A percentile compares a stretch with the other conserved stretches of the same genome.
Conservation (phyloP, 2,888 invertebrate species). For the Drosophila nr. fundita region DNA sequence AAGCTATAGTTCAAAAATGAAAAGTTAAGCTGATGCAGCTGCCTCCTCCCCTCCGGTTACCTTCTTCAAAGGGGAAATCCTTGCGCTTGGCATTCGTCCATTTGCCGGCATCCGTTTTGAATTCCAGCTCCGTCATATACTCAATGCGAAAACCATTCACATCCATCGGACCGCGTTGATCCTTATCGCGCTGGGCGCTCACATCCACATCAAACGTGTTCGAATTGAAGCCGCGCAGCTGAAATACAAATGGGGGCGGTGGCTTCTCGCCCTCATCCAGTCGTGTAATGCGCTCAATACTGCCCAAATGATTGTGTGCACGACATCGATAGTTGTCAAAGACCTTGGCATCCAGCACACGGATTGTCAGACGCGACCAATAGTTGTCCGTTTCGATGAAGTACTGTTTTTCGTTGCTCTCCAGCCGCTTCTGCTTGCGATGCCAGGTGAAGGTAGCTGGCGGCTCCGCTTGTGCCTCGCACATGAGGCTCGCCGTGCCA, state of each 20-base stretch:
- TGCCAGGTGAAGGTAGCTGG: conserved; percentile 86
- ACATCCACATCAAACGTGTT: conserved; percentile 85
- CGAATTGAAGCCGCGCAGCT: conserved; percentile 84
- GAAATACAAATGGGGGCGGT: conserved; percentile 84
- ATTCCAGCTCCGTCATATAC: conserved; percentile 83
- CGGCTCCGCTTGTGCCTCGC: conserved; percentile 87
- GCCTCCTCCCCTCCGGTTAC: conserved; percentile 66
- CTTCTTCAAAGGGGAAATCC: conserved; percentile 84
- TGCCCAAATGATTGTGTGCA: conserved; percentile 86
- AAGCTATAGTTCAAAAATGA: conserved; percentile 12
- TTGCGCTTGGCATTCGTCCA: conserved; percentile 84
- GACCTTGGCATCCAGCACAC: conserved; percentile 77
- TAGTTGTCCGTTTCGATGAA: conserved; percentile 80
- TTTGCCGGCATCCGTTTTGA: conserved; percentile 82
- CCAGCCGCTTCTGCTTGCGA: conserved; percentile 81
- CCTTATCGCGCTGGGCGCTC: conserved; percentile 72
- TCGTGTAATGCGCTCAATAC: conserved; percentile 85
- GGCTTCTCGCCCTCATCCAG: conserved; percentile 87
- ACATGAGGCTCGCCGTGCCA: conserved; percentile 87
- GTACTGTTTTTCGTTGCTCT: conserved; percentile 78
- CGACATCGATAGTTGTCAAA: conserved; percentile 87
- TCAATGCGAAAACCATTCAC: conserved; percentile 85
- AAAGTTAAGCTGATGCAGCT: not conserved
- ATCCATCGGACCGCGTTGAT: conserved; percentile 78
- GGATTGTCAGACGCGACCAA: conserved; percentile 82